phyloP scores from a whole-genome alignment of 2,888 invertebrate genomes.

The Synergus japonicus region DNA sequence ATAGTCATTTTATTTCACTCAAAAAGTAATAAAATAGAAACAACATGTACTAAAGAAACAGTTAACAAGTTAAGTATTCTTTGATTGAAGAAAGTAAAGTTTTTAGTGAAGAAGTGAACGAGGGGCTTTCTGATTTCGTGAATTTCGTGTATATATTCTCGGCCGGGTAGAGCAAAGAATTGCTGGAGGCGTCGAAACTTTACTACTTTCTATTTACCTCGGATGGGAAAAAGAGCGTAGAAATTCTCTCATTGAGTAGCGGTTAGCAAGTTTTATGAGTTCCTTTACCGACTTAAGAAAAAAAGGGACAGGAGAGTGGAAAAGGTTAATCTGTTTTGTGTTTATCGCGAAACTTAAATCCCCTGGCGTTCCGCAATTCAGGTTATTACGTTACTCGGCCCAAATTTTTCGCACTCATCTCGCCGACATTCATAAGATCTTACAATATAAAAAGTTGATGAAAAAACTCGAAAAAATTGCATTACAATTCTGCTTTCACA shows the following conservation, averaged over 20 bases:
- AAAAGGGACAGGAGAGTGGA: slow-evolving; percentile 53
- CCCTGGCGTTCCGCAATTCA: slow-evolving; percentile 17
- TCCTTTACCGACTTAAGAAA: slow-evolving; percentile 35
- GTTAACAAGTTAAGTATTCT: slow-evolving; percentile 21
- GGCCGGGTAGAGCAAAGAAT: slow-evolving; percentile 20
- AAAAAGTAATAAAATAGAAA: not conserved
- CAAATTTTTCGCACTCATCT: slow-evolving; percentile 17
- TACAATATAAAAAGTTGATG: slow-evolving; percentile 23
- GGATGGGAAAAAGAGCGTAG: slow-evolving; percentile 47
- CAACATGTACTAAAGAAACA: not conserved
- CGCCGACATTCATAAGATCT: slow-evolving; percentile 21
- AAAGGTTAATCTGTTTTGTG: slow-evolving; percentile 67
- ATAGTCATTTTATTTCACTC: too few species aligned
- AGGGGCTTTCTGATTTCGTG: slow-evolving; percentile 16
- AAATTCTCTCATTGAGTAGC: slow-evolving; percentile 60
- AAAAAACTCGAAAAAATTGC: slow-evolving; percentile 17
- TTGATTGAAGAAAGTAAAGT: not conserved
- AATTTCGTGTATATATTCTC: slow-evolving; percentile 32
- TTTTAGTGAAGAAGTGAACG: slow-evolving; percentile 8
- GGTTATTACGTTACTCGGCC: slow-evolving; percentile 30
- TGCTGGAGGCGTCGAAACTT: slow-evolving; percentile 46
- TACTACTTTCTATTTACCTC: slow-evolving; percentile 55
- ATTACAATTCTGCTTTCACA: not conserved
- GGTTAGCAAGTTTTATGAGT: slow-evolving; percentile 65
- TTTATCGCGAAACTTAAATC: slow-evolving; percentile 55